Conservation (phyloP, 2,797 vertebrate genomes). For the Phyllotis vaccarum region DNA sequence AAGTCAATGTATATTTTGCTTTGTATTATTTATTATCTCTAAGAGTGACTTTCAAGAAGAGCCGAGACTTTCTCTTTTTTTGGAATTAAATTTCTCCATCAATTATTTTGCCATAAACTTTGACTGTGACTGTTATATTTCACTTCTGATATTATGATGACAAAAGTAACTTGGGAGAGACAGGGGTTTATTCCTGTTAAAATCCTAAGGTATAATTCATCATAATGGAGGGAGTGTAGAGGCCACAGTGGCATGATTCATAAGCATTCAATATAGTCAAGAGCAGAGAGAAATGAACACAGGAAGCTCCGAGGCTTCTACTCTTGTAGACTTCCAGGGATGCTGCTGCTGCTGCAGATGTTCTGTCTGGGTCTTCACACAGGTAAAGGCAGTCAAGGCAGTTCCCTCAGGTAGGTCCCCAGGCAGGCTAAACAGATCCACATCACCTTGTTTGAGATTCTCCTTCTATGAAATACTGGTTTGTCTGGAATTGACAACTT, state of each 20-base stretch:
- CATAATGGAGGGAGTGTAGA: too few species aligned
- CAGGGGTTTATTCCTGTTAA: not conserved
- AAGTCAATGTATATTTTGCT: not conserved
- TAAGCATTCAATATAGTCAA: not conserved
- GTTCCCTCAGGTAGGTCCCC: not conserved
- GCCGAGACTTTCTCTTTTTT: not conserved
- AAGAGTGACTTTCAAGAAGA: not conserved
- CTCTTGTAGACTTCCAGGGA: too few species aligned
- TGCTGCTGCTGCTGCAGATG: not conserved
- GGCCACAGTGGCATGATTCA: too few species aligned
- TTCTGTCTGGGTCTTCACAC: not conserved
- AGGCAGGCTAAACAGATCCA: not conserved
- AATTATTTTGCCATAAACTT: not conserved
- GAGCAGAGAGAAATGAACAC: not conserved
- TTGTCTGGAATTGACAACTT: not conserved
- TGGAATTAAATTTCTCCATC: not conserved
- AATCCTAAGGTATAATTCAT: not conserved
- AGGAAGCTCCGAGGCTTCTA: not conserved
- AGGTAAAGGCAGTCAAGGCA: not conserved
- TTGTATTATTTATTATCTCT: not conserved
- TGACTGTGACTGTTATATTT: not conserved
- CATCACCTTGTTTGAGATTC: not conserved
- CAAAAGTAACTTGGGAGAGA: not conserved
- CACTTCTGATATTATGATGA: not conserved
- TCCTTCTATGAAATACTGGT: too few species aligned